phyloP scores from a whole-genome alignment of 1,140 invertebrate species.

The Macrobrachium rosenbergii region DNA sequence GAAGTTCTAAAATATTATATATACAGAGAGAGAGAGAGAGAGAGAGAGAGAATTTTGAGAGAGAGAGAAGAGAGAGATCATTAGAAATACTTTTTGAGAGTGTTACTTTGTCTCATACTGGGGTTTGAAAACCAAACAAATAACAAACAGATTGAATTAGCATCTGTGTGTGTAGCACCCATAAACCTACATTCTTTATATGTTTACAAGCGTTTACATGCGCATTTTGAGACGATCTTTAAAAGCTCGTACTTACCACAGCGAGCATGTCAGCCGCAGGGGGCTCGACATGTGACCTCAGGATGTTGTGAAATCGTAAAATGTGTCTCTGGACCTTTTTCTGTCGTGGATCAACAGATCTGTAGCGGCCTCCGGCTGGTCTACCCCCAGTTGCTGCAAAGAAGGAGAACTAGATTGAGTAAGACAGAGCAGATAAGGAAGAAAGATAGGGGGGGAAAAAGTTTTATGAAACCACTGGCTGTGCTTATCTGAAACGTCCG shows the following conservation, averaged over 20 bases:
- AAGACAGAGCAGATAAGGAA: not conserved
- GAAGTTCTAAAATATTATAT: not conserved
- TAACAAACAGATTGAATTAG: too few relatives aligned
- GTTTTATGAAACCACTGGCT: not conserved
- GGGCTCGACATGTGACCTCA: constrained; percentile 80
- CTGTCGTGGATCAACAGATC: constrained; percentile 73
- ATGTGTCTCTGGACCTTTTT: constrained; percentile 79
- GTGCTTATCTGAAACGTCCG: too few relatives aligned
- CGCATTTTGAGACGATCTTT: not conserved
- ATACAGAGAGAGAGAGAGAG: too few relatives aligned
- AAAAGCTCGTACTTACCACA: constrained; percentile 76
- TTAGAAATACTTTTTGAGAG: not conserved
- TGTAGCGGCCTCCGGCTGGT: not conserved
- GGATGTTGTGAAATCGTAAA: constrained; percentile 82
- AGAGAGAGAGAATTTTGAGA: too few relatives aligned
- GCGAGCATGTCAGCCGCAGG: constrained; percentile 82
- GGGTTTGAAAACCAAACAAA: too few relatives aligned
- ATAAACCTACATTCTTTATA: not conserved
- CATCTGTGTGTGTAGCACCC: too few relatives aligned
- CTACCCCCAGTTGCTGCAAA: not conserved
- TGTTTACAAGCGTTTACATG: too few relatives aligned
- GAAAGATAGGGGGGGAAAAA: not conserved
- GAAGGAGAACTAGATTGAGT: not conserved
- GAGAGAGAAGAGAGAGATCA: too few relatives aligned
- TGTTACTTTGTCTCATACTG: not conserved